Evolutionary conservation across 2,113 vertebrate species (phyloP), one percentile per base, ranked within the genome.

Genomic region (Dicaeum eximium): DNA sequence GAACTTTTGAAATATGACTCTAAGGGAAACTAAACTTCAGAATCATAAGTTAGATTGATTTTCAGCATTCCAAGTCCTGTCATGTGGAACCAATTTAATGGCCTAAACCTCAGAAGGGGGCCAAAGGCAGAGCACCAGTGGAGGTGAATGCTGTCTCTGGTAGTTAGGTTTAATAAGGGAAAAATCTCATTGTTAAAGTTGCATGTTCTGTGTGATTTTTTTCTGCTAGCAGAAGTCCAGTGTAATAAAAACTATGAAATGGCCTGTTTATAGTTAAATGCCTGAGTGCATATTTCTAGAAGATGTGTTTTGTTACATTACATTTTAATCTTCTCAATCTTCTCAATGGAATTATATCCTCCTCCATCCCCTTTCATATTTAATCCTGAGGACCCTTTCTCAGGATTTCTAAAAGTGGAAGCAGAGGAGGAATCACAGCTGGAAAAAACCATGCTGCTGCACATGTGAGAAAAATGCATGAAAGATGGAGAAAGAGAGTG

Each of bases 31-130:
- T 54, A 27, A 92, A 88, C 44, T 70, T 92, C 53, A 85, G 81
- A 87, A 87, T 89, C 20, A 3, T 42, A 84, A 60, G 40, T 85
- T 86, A 75, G 77, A 81, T 7, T 69, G 66, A 90, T 85, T 96
- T 94, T 85, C 78, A 85, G 13, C 73, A 89, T 88, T 87, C 66
- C 58, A 61, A 57, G 33, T 69, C 57, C 42, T 72, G 57, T 65
- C 83, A 96, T 75, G 66, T 91, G 95, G 84, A 95, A 95, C 42
- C 40, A 95, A 95, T 95, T 95, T 92, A 85, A 57, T 61, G 28
- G n/a, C 45, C 70, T 87, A 85, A 84, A 69, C 77, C 66, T 87
- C 84, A 70, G 65, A 93, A 51, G 53, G 65, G 33, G 78, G 66
- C 28, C 62, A 67, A 86, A 95, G 28, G 9, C 66, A 87, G 53